Evolutionary conservation across 2,113 vertebrate species (phyloP).

Genomic region (Myotis brandtii): DNA sequence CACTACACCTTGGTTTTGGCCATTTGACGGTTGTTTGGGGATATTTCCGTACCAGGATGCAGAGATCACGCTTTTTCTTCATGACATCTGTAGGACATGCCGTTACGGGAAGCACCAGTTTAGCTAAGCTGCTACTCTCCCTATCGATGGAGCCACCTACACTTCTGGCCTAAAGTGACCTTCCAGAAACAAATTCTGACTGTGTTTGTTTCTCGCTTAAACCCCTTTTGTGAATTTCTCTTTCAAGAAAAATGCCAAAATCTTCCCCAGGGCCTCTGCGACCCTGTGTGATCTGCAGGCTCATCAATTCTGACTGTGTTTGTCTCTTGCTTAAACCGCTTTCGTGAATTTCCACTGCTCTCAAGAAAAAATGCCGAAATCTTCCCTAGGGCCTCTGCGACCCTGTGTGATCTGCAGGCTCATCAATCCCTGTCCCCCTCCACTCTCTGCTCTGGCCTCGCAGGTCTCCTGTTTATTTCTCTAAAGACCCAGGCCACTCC

Average conservation of each 20-base stretch:
- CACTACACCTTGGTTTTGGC: not conserved
- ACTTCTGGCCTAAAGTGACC: not conserved
- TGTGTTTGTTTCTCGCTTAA: not conserved
- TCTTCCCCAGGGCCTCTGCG: not conserved
- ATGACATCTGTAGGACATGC: not conserved
- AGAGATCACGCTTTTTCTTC: not conserved
- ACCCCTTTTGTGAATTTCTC: not conserved
- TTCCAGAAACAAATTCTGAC: not conserved
- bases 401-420: not conserved
- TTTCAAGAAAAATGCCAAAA: not conserved
- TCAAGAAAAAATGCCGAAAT: not conserved
- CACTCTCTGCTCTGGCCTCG: fast-evolving
- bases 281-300: not conserved
- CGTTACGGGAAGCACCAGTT: fast-evolving
- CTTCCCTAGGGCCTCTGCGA: not conserved
- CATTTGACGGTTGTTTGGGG: not conserved
- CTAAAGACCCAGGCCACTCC: not conserved
- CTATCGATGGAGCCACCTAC: not conserved
- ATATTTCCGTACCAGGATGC: no score
- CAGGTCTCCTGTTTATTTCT: not conserved
- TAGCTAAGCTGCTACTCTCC: not conserved
- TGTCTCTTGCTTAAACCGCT: not conserved
- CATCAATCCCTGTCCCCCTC: not conserved
- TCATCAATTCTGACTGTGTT: not conserved
- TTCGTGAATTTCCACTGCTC: not conserved